phyloP scores from a whole-genome alignment of 1,140 invertebrate species.

The Kradibia gibbosae region DNA sequence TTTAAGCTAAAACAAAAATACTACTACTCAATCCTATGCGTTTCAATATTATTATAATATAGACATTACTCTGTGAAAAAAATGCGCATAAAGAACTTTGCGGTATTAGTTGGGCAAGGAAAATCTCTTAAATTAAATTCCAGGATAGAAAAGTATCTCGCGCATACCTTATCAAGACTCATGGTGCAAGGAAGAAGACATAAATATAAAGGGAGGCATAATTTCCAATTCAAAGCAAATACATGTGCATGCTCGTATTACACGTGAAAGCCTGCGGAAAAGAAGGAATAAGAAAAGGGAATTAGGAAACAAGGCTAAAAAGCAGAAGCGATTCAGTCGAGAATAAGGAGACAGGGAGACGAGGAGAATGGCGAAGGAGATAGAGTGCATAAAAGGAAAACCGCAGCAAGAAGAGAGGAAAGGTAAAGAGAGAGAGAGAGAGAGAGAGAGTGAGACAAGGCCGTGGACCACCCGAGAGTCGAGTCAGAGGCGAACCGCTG shows the following conservation, averaged over 20 bases:
- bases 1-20: too few relatives aligned
- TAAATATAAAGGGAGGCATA: not conserved
- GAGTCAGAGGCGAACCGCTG: constrained; percentile 66
- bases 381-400: constrained; percentile 53
- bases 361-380: constrained; percentile 47
- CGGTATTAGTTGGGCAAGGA: not conserved
- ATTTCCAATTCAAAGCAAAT: constrained; percentile 34
- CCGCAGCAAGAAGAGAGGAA: constrained; percentile 40
- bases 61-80: too few relatives aligned
- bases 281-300: constrained; percentile 38
- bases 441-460: constrained; percentile 54
- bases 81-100: not conserved
- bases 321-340: constrained; percentile 36
- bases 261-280: constrained; percentile 33
- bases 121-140: not conserved
- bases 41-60: too few relatives aligned
- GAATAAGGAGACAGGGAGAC: constrained; percentile 53
- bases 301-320: constrained; percentile 49
- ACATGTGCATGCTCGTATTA: constrained; percentile 19
- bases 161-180: not conserved
- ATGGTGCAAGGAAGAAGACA: constrained; percentile 3
- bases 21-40: too few relatives aligned
- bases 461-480: constrained; percentile 71
- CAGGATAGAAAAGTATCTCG: not conserved
- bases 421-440: not conserved